Evolutionary conservation across 2,888 invertebrate genomes (phyloP).

Genomic region (Tenthredo notha): DNA sequence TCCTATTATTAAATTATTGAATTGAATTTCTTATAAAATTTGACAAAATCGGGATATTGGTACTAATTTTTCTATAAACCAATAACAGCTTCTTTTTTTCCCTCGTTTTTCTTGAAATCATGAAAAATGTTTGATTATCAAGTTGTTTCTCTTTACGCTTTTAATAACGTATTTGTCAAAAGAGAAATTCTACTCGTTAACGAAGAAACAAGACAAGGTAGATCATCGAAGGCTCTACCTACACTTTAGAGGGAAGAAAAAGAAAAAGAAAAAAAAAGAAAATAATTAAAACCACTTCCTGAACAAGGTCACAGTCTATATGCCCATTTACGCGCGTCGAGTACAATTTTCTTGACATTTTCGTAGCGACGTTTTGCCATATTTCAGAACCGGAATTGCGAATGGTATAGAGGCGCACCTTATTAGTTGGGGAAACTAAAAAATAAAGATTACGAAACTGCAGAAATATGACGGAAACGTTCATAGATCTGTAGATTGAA

Average conservation of each 20-base stretch:
- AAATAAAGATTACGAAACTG: not conserved
- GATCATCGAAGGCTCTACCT: slow-evolving; percentile 17
- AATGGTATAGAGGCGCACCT: not conserved
- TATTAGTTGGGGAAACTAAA: slow-evolving; percentile 2
- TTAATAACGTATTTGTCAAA: not conserved
- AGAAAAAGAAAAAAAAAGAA: not conserved
- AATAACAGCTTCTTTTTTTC: not conserved
- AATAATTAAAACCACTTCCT: slow-evolving; percentile 5
- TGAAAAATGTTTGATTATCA: not conserved
- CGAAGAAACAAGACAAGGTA: not conserved
- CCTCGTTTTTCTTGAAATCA: not conserved
- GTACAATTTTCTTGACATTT: slow-evolving; percentile 26
- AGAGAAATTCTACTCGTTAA: slow-evolving; percentile 18
- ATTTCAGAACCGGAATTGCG: slow-evolving; percentile 22
- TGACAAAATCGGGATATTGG: not conserved
- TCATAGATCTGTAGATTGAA: slow-evolving; percentile 12
- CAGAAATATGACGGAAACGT: not conserved
- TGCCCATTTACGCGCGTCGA: slow-evolving; percentile 18
- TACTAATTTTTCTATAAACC: not conserved
- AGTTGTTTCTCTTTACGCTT: too few relatives aligned
- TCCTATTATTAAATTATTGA: not conserved
- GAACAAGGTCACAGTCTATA: slow-evolving; percentile 39
- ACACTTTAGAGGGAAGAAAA: not conserved
- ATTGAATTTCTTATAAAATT: not conserved
- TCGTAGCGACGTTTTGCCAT: slow-evolving; percentile 15